Evolutionary conservation across 2,797 vertebrate genomes (phyloP).

Genomic region (Morus bassanus): DNA sequence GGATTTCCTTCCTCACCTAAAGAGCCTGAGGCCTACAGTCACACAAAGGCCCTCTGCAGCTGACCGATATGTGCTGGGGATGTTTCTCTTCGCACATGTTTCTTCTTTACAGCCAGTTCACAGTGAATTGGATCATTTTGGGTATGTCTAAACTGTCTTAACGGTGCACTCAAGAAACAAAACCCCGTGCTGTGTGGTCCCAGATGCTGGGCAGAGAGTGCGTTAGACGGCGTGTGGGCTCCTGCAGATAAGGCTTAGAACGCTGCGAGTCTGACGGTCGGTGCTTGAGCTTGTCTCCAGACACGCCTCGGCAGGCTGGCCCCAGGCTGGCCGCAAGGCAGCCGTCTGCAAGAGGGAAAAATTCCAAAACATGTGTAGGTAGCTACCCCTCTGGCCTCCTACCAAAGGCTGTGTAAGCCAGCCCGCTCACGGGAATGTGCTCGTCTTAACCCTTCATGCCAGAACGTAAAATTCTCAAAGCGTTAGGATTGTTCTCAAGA

Average conservation of each 20-base stretch:
- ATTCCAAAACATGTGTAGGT: background rate
- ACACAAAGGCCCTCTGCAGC: background rate
- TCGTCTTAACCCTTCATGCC: background rate
- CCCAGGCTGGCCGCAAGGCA: background rate
- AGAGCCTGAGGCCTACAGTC: background rate
- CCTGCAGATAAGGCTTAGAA: background rate
- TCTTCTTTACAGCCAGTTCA: background rate
- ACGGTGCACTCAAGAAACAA: background rate
- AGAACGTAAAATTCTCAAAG: background rate
- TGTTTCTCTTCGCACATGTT: background rate
- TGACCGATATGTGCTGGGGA: background rate
- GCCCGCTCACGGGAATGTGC: background rate
- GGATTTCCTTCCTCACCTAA: background rate
- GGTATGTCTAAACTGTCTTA: background rate
- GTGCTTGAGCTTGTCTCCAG: background rate
- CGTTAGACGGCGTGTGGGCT: accelerated
- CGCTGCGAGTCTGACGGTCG: accelerated
- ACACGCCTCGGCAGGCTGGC: accelerated
- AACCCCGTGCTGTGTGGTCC: accelerated
- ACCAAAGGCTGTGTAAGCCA: background rate
- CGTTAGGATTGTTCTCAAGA: background rate
- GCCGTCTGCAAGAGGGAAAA: background rate
- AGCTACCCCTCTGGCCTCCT: background rate
- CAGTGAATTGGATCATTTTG: background rate
- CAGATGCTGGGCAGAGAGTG: background rate